Evolutionary conservation across 2,797 vertebrate species (phyloP).

Genomic region (Florisuga fusca): DNA sequence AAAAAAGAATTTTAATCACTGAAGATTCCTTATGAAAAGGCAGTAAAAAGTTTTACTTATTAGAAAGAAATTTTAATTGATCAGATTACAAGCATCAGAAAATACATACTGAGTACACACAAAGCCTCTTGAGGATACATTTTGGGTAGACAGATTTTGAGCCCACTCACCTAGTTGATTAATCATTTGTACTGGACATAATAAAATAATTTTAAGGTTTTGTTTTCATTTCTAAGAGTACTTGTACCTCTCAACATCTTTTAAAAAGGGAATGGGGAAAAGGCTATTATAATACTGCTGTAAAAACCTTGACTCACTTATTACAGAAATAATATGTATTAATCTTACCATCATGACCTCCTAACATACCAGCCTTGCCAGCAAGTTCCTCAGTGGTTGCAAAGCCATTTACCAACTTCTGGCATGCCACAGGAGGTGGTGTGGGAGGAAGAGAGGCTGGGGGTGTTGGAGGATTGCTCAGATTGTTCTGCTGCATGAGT

Average conservation of each 20-base stretch:
- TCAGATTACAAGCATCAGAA: neutral
- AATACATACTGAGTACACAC: neutral
- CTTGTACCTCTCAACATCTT: neutral
- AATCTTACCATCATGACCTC: slow-evolving; percentile 82
- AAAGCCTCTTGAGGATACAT: neutral
- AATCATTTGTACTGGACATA: neutral
- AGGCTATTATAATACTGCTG: fast-evolving
- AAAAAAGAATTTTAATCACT: neutral
- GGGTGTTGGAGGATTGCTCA: slow-evolving; percentile 99
- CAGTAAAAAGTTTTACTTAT: neutral
- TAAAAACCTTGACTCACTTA: neutral
- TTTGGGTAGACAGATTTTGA: neutral
- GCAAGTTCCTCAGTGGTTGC: slow-evolving; percentile 96
- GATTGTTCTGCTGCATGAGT: slow-evolving; percentile 93
- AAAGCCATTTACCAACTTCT: slow-evolving; percentile 98
- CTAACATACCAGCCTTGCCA: slow-evolving; percentile 90
- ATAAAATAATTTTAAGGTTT: neutral
- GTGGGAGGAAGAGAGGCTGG: slow-evolving; percentile 98
- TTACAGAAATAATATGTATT: fast-evolving
- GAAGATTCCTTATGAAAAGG: neutral
- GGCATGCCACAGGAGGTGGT: slow-evolving; percentile 94
- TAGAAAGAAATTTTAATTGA: neutral
- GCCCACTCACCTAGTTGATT: neutral
- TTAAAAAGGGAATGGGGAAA: neutral
- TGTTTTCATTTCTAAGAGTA: neutral